phyloP scores from a whole-genome alignment of 2,888 invertebrate genomes.

The Amblyjoppa proteus region DNA sequence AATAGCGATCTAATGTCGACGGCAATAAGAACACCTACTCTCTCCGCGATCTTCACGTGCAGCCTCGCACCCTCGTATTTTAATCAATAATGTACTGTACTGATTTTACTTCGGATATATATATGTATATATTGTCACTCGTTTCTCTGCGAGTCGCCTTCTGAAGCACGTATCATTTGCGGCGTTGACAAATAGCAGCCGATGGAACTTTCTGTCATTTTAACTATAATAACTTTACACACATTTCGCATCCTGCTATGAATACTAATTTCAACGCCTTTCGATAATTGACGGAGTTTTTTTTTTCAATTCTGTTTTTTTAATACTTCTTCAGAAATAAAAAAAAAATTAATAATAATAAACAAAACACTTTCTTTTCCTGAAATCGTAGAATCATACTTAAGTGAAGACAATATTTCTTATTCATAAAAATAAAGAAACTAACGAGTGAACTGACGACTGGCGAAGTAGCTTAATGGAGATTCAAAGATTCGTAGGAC shows the following conservation, averaged over 20 bases:
- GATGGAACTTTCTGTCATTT: neutral
- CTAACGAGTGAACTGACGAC: neutral
- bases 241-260: neutral
- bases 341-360: no score
- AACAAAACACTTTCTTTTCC: no score
- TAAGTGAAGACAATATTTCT: no score
- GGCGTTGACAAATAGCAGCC: neutral
- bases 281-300: neutral
- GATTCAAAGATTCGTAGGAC: neutral
- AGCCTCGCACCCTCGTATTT: constrained; percentile 3
- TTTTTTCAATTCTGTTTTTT: no score
- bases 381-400: no score
- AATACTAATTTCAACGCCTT: neutral
- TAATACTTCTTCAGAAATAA: no score
- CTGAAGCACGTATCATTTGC: neutral
- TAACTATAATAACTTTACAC: neutral
- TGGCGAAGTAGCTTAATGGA: neutral
- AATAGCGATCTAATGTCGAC: constrained; percentile 9
- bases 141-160: neutral
- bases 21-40: neutral
- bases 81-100: constrained; percentile 11
- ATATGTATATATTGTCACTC: neutral
- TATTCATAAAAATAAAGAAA: neutral
- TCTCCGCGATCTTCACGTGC: constrained; percentile 16
- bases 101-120: neutral